phyloP scores from a whole-genome alignment of 2,888 invertebrate genomes.

The Hedychridium roseum region DNA sequence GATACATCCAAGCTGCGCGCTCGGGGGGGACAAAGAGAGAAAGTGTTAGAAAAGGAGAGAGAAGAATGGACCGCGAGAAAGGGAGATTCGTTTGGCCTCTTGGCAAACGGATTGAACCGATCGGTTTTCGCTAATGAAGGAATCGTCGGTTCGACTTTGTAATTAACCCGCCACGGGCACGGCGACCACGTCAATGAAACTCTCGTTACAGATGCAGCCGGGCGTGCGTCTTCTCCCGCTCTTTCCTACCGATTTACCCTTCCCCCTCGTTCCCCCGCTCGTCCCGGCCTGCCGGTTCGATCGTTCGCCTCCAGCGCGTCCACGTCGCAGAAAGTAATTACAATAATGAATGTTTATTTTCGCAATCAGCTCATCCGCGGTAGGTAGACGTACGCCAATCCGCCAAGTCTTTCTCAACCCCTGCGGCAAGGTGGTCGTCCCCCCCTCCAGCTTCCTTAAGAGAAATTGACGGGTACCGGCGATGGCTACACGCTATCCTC shows the following conservation, averaged over 20 bases:
- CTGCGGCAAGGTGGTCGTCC: conserved; percentile 48
- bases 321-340: conserved; percentile 59
- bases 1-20: too few relatives aligned
- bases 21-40: conserved; percentile 1
- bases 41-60: background rate
- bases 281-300: conserved; percentile 13
- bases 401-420: conserved; percentile 35
- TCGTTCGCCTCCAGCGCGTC: conserved; percentile 43
- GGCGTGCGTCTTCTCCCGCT: conserved; percentile 8
- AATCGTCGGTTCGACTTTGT: conserved; percentile 52
- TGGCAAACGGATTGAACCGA: conserved; percentile 31
- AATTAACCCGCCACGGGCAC: conserved; percentile 48
- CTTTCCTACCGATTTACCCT: too few relatives aligned
- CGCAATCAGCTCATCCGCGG: conserved; percentile 58
- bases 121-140: conserved; percentile 53
- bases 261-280: background rate
- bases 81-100: too few relatives aligned
- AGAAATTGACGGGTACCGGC: too few relatives aligned
- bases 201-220: conserved; percentile 41
- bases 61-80: background rate
- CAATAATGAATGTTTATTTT: conserved; percentile 62
- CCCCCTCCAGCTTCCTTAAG: too few relatives aligned
- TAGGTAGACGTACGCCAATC: conserved; percentile 49
- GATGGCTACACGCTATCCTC: too few relatives aligned
- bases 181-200: conserved; percentile 47